Conservation (phyloP, 1,140 invertebrate species). For the Apis florea region DNA sequence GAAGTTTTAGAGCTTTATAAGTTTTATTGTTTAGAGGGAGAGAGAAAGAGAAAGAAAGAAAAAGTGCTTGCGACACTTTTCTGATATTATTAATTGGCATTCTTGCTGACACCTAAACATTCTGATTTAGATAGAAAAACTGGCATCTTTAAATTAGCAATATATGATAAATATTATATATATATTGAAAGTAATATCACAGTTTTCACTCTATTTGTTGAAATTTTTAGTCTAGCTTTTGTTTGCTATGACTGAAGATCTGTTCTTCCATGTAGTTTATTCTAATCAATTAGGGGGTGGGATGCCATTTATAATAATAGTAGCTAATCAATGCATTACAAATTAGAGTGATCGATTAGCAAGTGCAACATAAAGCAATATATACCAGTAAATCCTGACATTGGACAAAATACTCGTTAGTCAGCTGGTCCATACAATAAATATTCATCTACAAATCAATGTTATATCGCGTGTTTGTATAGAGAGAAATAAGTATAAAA, state of each 20-base stretch:
- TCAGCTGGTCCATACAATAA: constrained; percentile 45
- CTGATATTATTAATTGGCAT: constrained; percentile 59
- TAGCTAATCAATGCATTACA: constrained; percentile 61
- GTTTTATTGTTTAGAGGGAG: constrained; percentile 45
- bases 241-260: constrained; percentile 73
- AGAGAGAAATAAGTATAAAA: constrained; percentile 6
- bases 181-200: constrained; percentile 57
- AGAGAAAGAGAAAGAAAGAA: neutral
- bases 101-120: constrained; percentile 62
- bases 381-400: constrained; percentile 68
- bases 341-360: constrained; percentile 66
- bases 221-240: constrained; percentile 65
- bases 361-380: constrained; percentile 65
- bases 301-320: constrained; percentile 65
- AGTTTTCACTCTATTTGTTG: constrained; percentile 58
- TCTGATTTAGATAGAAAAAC: constrained; percentile 52
- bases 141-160: constrained; percentile 60
- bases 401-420: constrained; percentile 64
- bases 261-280: constrained; percentile 77
- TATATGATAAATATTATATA: constrained; percentile 33
- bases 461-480: constrained; percentile 16
- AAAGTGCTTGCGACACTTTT: constrained; percentile 13
- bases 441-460: neutral
- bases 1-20: constrained; percentile 57
- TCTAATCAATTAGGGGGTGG: constrained; percentile 68